Percentiles rank a stretch among this genome's conserved stretches.
These are phyloP conservation scores for Mallateleia sp. DNA, from an alignment of 2,888 invertebrate genomes.

Conservation along the genomic window DNA sequence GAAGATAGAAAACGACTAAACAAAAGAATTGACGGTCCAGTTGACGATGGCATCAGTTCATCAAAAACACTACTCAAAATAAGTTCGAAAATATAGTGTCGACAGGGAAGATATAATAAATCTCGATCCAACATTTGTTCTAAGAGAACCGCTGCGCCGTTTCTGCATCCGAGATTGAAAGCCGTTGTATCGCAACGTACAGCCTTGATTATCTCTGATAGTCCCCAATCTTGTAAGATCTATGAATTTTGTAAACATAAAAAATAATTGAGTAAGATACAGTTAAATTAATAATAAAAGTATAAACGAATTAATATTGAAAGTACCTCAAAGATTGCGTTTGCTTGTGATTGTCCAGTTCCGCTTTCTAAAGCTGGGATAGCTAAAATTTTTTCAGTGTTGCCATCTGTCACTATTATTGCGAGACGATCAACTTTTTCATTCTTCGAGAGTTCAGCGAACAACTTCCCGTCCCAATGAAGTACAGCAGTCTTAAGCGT, in stretches of 20 bases:
- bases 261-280: too few species aligned
- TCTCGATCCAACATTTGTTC: constrained; percentile 3
- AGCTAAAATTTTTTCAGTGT: constrained; percentile 53
- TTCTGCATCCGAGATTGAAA: constrained; percentile 8
- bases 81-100: constrained; percentile 35
- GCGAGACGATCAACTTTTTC: constrained; percentile 51
- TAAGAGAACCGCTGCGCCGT: constrained; percentile 10
- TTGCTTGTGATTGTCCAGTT: constrained; percentile 57
- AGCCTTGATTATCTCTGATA: constrained; percentile 12
- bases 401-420: constrained; percentile 46
- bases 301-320: neutral
- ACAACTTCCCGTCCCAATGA: constrained; percentile 69
- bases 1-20: constrained; percentile 31
- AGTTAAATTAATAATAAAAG: neutral
- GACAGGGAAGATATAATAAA: constrained; percentile 21
- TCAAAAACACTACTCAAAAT: constrained; percentile 37
- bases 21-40: constrained; percentile 35
- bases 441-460: constrained; percentile 3
- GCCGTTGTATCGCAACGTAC: constrained; percentile 18
- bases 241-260: neutral
- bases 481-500: too few species aligned
- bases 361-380: constrained; percentile 64
- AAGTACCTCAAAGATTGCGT: constrained; percentile 62
- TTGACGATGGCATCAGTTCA: constrained; percentile 35
- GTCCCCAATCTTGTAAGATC: constrained; percentile 31